These are phyloP conservation scores for Chinchilla lanigera DNA, from an alignment of 2,113 vertebrate species.

Conservation along the genomic window DNA sequence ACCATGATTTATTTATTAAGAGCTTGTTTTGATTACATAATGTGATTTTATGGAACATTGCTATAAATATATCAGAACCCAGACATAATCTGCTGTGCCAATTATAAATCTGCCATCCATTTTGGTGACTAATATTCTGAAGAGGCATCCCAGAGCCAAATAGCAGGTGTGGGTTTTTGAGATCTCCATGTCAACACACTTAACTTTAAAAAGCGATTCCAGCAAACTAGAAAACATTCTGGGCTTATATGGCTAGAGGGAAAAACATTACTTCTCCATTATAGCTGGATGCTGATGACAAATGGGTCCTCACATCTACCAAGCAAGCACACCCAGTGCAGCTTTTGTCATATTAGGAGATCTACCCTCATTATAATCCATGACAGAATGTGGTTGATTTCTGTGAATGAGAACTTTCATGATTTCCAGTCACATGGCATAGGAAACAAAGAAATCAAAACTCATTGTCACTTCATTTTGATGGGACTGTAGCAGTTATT, in stretches of 20 bases:
- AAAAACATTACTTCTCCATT: background rate
- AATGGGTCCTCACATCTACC: background rate
- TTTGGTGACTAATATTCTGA: background rate
- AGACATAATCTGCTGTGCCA: background rate
- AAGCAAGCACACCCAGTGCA: background rate
- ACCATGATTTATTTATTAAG: conserved; percentile 25
- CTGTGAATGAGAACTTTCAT: background rate
- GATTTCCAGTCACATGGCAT: background rate
- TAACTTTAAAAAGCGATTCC: background rate
- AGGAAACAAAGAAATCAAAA: background rate
- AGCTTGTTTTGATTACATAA: conserved; percentile 43
- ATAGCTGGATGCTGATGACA: background rate
- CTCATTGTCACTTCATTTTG: background rate
- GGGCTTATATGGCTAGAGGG: background rate
- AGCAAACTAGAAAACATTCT: background rate
- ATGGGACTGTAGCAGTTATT: background rate
- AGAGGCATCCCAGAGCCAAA: background rate
- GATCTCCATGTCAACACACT: background rate
- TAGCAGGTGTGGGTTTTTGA: background rate
- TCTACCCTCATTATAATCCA: background rate
- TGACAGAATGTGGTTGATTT: background rate
- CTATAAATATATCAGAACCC: conserved; percentile 24
- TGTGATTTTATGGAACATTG: conserved; percentile 47
- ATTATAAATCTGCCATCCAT: background rate
- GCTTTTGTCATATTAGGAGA: background rate